Conservation (phyloP, 2,888 invertebrate genomes). For the Sinotaia quadrata region DNA sequence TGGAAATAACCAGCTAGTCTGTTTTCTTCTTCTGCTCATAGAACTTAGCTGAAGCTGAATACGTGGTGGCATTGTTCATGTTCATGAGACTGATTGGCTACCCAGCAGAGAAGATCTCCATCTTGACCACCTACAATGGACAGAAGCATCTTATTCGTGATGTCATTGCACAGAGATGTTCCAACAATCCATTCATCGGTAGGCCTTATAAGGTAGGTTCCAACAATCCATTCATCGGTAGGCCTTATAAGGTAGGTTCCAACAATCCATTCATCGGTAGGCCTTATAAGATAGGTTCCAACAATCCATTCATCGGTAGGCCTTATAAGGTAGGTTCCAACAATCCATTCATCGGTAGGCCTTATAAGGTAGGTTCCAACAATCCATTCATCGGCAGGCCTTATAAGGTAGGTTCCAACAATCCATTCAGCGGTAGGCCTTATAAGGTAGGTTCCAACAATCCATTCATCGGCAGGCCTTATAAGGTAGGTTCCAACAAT, state of each 20-base stretch:
- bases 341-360: slow-evolving; percentile 91
- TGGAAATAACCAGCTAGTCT: too few relatives aligned
- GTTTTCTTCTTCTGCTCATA: too few relatives aligned
- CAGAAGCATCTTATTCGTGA: slow-evolving; percentile 98
- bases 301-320: slow-evolving; percentile 92
- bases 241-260: too few relatives aligned
- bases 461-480: too few relatives aligned
- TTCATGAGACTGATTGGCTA: slow-evolving; percentile 98
- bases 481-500: too few relatives aligned
- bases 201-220: slow-evolving; percentile 68
- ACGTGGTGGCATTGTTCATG: slow-evolving; percentile 97
- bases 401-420: too few relatives aligned
- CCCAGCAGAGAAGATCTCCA: slow-evolving; percentile 96
- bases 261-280: too few relatives aligned
- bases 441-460: too few relatives aligned
- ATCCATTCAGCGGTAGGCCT: too few relatives aligned
- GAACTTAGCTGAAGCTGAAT: slow-evolving; percentile 83
- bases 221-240: too few relatives aligned
- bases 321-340: slow-evolving; percentile 79
- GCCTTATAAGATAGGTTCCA: too few relatives aligned
- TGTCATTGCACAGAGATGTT: slow-evolving; percentile 91
- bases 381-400: background rate
- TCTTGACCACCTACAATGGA: slow-evolving; percentile 98
- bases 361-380: slow-evolving; percentile 60
- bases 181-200: slow-evolving; percentile 94